phyloP scores from a whole-genome alignment of 2,113 vertebrate genomes.

The Cyrtonyx montezumae region DNA sequence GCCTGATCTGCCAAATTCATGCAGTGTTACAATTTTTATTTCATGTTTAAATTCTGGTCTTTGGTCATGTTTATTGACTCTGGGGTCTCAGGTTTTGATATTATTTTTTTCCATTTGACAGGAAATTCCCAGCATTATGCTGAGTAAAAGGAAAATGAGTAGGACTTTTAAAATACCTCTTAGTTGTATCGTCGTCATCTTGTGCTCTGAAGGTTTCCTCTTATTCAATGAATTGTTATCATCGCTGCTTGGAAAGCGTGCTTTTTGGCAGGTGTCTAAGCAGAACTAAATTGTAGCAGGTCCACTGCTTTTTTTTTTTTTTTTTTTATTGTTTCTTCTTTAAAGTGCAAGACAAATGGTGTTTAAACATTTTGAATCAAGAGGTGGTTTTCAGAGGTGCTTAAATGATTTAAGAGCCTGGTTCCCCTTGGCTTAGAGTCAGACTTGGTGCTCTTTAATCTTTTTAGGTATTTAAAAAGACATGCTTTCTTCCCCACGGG shows the following conservation, averaged over 20 bases:
- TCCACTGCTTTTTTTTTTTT: not conserved
- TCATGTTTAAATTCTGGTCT: not conserved
- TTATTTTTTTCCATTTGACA: not conserved
- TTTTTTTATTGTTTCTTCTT: not conserved
- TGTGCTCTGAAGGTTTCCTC: not conserved
- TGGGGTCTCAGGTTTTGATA: not conserved
- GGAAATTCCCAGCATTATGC: not conserved
- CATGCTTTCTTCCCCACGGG: not conserved
- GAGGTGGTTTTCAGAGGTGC: not conserved
- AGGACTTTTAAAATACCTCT: not conserved
- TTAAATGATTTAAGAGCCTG: not conserved
- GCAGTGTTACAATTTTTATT: slow-evolving; percentile 21
- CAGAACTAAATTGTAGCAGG: not conserved
- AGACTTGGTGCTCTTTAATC: slow-evolving; percentile 23
- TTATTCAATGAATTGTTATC: not conserved
- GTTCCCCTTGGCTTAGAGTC: not conserved
- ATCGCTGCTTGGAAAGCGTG: not conserved
- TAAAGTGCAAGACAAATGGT: not conserved
- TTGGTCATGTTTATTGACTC: not conserved
- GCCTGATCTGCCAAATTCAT: not conserved
- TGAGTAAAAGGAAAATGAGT: not conserved
- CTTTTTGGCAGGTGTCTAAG: not conserved
- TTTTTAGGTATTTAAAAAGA: not conserved
- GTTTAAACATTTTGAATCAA: slow-evolving; percentile 19
- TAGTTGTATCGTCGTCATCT: not conserved